These are phyloP conservation scores for Euborellia annulipes DNA, from an alignment of 1,140 invertebrate genomes.

Conservation along the genomic window DNA sequence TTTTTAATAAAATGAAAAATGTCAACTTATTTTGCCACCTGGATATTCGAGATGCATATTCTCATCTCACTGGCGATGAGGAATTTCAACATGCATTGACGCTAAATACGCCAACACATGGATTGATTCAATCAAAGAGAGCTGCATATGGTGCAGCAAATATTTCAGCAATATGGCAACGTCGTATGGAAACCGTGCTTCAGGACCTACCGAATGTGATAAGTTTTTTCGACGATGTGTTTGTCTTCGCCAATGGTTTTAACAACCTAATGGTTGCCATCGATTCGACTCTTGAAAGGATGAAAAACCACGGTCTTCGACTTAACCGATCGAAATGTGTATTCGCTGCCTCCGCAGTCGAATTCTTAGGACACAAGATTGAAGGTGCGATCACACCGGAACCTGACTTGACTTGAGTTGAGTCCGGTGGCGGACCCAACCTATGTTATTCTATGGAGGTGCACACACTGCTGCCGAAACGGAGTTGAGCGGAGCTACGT, in stretches of 20 bases:
- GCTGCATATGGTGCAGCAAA: slow-evolving; percentile 13
- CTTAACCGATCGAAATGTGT: slow-evolving; percentile 17
- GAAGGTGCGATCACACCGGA: too few species aligned
- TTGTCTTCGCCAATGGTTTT: too few species aligned
- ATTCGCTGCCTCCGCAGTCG: too few species aligned
- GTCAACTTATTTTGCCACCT: slow-evolving; percentile 11
- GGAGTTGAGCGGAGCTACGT: too few species aligned
- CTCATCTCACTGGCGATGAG: slow-evolving; percentile 12
- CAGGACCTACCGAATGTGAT: slow-evolving; percentile 9
- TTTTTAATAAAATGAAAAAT: slow-evolving; percentile 17
- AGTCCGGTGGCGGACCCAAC: too few species aligned
- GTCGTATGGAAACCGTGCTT: slow-evolving; percentile 8
- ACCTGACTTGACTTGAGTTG: too few species aligned
- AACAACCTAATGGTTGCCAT: too few species aligned
- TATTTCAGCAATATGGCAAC: slow-evolving; percentile 11
- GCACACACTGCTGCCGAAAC: too few species aligned
- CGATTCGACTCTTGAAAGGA: too few species aligned
- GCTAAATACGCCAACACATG: slow-evolving; percentile 16
- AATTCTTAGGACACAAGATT: too few species aligned
- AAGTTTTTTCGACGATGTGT: slow-evolving; percentile 6
- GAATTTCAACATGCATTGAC: slow-evolving; percentile 10
- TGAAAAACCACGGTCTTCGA: slow-evolving; percentile 8
- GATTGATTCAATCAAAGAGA: slow-evolving; percentile 13
- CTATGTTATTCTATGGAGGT: too few species aligned
- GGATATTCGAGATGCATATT: slow-evolving; percentile 15